A percentile compares a stretch with the other conserved stretches of the same genome.
Conservation (phyloP, 2,797 vertebrate species). For the Urocyon cinereoargenteus region DNA sequence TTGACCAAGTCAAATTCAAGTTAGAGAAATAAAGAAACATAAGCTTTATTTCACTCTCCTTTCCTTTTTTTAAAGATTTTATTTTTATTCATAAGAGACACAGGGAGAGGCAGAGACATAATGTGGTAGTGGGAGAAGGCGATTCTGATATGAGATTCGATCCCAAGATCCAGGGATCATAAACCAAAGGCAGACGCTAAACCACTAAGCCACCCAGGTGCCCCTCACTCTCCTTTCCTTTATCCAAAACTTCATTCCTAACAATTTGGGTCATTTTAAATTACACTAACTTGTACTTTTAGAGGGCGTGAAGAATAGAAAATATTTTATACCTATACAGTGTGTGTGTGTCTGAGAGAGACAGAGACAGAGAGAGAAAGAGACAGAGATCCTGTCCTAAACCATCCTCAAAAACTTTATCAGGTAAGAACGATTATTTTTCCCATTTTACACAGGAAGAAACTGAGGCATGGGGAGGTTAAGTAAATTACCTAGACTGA, state of each 20-base stretch:
- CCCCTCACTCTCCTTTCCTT: not conserved
- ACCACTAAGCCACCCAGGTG: too few relatives aligned
- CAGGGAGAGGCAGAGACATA: too few relatives aligned
- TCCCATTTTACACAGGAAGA: not conserved
- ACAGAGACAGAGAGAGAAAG: too few relatives aligned
- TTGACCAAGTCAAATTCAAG: not conserved
- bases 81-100: too few relatives aligned
- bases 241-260: not conserved
- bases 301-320: not conserved
- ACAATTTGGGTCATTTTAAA: not conserved
- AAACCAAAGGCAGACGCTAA: too few relatives aligned
- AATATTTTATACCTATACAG: not conserved
- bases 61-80: not conserved
- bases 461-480: not conserved
- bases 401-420: not conserved
- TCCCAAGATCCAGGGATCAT: too few relatives aligned
- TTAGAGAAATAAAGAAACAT: not conserved
- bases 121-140: too few relatives aligned
- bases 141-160: too few relatives aligned
- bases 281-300: not conserved
- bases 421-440: not conserved
- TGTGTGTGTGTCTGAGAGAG: not conserved
- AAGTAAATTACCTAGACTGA: not conserved
- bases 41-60: not conserved
- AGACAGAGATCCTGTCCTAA: not conserved